A percentile compares a stretch with the other conserved stretches of the same genome.
These are phyloP conservation scores for Otocyon megalotis DNA, from an alignment of 2,113 vertebrate genomes.

Conservation along the genomic window DNA sequence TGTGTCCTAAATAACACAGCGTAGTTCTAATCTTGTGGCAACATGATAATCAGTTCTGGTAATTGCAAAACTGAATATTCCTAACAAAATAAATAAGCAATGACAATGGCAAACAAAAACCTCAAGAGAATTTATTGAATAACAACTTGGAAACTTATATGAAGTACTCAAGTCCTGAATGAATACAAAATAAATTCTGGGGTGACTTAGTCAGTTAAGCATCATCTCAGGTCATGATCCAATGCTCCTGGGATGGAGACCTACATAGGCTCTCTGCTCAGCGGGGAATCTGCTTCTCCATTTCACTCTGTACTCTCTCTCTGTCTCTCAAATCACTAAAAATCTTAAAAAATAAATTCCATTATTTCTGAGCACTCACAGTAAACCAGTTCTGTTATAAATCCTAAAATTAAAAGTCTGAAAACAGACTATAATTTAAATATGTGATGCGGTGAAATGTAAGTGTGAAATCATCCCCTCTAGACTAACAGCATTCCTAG, in stretches of 20 bases:
- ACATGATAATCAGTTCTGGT: not conserved
- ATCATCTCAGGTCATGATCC: too few relatives aligned
- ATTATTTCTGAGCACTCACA: conserved; percentile 25
- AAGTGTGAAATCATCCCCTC: not conserved
- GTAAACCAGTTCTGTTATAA: not conserved
- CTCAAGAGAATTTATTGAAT: not conserved
- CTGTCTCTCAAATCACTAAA: too few relatives aligned
- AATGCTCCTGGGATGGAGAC: too few relatives aligned
- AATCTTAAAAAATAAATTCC: not conserved
- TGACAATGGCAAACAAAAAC: not conserved
- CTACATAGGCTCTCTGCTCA: too few relatives aligned
- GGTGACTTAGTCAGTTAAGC: too few relatives aligned
- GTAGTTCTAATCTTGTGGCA: not conserved
- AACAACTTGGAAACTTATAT: not conserved
- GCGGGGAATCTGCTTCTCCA: too few relatives aligned
- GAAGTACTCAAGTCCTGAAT: not conserved
- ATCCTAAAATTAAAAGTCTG: conserved; percentile 33
- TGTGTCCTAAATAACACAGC: not conserved
- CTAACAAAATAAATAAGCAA: conserved; percentile 16
- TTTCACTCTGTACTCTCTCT: too few relatives aligned
- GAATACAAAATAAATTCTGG: not conserved
- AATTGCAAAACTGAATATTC: not conserved
- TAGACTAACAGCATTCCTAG: not conserved
- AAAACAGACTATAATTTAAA: conserved; percentile 48
- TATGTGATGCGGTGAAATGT: not conserved